phyloP scores from a whole-genome alignment of 2,113 vertebrate species.

The Alexandromys fortis region DNA sequence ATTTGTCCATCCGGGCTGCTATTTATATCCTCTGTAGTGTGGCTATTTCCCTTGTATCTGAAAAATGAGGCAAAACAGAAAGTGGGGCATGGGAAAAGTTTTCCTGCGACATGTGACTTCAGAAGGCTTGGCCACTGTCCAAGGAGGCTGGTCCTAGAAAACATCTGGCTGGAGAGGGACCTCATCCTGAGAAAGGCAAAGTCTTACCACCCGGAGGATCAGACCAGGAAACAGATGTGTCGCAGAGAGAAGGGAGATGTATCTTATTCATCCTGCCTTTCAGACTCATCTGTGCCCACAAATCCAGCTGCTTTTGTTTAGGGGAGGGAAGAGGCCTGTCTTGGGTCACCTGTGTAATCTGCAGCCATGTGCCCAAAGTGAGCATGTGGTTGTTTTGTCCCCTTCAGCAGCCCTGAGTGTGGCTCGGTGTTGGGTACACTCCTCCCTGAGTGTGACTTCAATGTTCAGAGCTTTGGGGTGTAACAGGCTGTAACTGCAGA shows the following conservation, averaged over 20 bases:
- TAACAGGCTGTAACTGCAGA: background rate
- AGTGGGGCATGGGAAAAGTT: conserved; percentile 36
- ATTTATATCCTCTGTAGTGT: conserved; percentile 45
- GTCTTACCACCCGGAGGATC: background rate
- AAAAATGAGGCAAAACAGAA: conserved; percentile 50
- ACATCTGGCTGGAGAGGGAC: background rate
- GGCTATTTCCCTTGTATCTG: background rate
- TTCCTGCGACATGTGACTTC: background rate
- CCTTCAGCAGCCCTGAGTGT: background rate
- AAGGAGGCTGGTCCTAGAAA: conserved; percentile 3
- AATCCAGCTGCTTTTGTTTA: background rate
- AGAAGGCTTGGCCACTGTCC: background rate
- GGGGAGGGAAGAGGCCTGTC: too few relatives aligned
- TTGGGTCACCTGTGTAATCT: background rate
- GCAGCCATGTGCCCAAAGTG: background rate
- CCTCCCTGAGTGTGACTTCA: background rate
- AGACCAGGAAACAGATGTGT: rapidly evolving
- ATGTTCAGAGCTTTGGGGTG: background rate
- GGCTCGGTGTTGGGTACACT: too few relatives aligned
- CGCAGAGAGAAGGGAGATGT: background rate
- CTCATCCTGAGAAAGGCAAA: background rate
- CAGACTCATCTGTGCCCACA: background rate
- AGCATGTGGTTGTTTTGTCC: rapidly evolving
- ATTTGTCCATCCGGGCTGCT: conserved; percentile 23
- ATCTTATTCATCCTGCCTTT: background rate